These are phyloP conservation scores for Hypomecis atomaria DNA, from an alignment of 2,888 invertebrate genomes.

Conservation along the genomic window DNA sequence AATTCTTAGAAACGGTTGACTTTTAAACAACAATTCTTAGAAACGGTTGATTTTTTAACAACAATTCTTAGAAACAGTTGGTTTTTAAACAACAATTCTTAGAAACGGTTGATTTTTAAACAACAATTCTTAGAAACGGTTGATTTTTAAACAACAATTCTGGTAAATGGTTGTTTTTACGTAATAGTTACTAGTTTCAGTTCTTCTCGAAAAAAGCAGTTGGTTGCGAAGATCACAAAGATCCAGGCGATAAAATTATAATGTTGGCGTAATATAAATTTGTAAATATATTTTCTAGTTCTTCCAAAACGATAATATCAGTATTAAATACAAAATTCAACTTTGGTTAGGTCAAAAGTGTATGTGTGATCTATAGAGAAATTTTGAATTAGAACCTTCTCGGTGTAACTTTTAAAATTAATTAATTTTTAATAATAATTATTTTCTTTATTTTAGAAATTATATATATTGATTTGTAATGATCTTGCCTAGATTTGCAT, in stretches of 20 bases:
- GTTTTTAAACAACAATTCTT: constrained; percentile 47
- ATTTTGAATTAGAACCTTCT: constrained; percentile 74
- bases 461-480: constrained; percentile 74
- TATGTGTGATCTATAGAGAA: constrained; percentile 82
- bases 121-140: neutral
- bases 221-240: constrained; percentile 82
- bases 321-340: constrained; percentile 84
- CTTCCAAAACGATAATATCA: constrained; percentile 82
- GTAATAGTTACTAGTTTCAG: constrained; percentile 44
- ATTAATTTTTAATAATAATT: constrained; percentile 60
- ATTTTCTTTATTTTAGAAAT: constrained; percentile 67
- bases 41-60: neutral
- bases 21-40: neutral
- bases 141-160: constrained; percentile 3
- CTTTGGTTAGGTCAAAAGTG: constrained; percentile 83
- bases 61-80: constrained; percentile 4
- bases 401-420: constrained; percentile 73
- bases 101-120: neutral
- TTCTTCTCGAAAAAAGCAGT: constrained; percentile 34
- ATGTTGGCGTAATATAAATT: constrained; percentile 74
- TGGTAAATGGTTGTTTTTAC: neutral
- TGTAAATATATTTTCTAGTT: constrained; percentile 84
- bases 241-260: constrained; percentile 76
- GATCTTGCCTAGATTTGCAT: constrained; percentile 84
- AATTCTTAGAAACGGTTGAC: constrained; percentile 39